Evolutionary conservation across 2,888 invertebrate species (phyloP), one percentile per base, ranked within the genome.

Genomic region (Prosapia bicincta): DNA sequence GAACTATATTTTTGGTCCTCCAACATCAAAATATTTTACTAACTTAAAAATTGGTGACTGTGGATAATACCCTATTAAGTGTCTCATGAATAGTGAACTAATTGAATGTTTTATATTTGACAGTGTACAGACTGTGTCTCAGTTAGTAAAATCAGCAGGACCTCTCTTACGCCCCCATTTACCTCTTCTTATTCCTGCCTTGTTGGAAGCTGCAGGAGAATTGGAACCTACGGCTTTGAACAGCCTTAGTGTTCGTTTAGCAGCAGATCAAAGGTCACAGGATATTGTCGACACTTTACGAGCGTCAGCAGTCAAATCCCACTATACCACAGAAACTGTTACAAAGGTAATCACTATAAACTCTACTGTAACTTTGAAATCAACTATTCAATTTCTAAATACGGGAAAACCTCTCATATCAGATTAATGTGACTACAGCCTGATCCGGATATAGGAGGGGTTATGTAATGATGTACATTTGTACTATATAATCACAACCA

Each of bases 301-400:
- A 75, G 93, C 95, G 7, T 92, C 90, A 74, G 92, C 92, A 0
- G 94, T 95, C 0, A 92, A 93, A 82, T 91, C 91, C 0, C 95
- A 97, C 83, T 93, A 95, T 77, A 95, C 96, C 77, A 95, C 94
- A 79, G 95, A 96, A 82, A 94, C 95, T 2, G 91, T 96, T 43
- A 90, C 93, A 66, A 93, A 93, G 86, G 93, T 93, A 83, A 80
- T 30, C n/a, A n/a, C n/a, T n/a, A n/a, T n/a, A n/a, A n/a, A n/a
- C n/a, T n/a, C n/a, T n/a, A n/a, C n/a, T n/a, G n/a, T n/a, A n/a
- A n/a, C n/a, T n/a, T n/a, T n/a, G n/a, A n/a, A n/a, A n/a, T n/a
- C n/a, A n/a, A n/a, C n/a, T n/a, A n/a, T n/a, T n/a, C n/a, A n/a
- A n/a, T n/a, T n/a, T n/a, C n/a, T n/a, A n/a, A n/a, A n/a, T n/a